Evolutionary conservation across 2,888 invertebrate species (phyloP).

Genomic region (Lomographa bimaculata): DNA sequence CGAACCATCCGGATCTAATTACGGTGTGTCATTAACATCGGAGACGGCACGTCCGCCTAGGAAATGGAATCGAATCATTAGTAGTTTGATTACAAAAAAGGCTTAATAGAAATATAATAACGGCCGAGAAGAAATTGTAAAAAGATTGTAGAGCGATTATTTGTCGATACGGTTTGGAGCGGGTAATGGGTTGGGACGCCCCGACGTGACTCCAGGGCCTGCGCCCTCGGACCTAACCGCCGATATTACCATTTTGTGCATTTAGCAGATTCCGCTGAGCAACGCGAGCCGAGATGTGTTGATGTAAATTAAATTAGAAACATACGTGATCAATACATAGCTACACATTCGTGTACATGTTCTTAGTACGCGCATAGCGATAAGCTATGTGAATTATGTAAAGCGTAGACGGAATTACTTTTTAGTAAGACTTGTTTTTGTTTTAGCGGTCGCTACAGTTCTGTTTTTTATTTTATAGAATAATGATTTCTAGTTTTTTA

Average conservation of each 20-base stretch:
- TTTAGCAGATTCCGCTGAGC: slow-evolving; percentile 65
- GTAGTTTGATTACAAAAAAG: slow-evolving; percentile 84
- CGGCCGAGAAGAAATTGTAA: slow-evolving; percentile 82
- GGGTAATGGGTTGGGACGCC: slow-evolving; percentile 76
- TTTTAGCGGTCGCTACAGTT: too few species aligned
- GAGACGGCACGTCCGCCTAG: slow-evolving; percentile 82
- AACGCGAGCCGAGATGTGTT: slow-evolving; percentile 28
- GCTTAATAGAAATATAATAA: slow-evolving; percentile 84
- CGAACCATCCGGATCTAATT: slow-evolving; percentile 83
- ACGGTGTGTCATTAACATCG: slow-evolving; percentile 80
- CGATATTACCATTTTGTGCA: slow-evolving; percentile 61
- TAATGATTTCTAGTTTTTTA: too few species aligned
- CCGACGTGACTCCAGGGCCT: slow-evolving; percentile 72
- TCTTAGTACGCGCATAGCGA: too few species aligned
- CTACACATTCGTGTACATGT: too few species aligned
- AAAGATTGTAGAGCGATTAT: slow-evolving; percentile 83
- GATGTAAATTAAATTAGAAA: slow-evolving; percentile 7
- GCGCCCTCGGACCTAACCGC: slow-evolving; percentile 38
- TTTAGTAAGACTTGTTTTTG: too few species aligned
- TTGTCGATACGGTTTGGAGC: slow-evolving; percentile 83
- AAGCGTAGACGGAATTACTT: too few species aligned
- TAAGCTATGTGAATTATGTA: too few species aligned
- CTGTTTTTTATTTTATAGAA: too few species aligned
- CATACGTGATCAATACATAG: background rate
- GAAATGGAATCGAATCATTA: slow-evolving; percentile 84